Percentiles rank a stretch among this genome's conserved stretches.
phyloP scores from a whole-genome alignment of 1,140 invertebrate genomes.

The Holotrichia oblita region DNA sequence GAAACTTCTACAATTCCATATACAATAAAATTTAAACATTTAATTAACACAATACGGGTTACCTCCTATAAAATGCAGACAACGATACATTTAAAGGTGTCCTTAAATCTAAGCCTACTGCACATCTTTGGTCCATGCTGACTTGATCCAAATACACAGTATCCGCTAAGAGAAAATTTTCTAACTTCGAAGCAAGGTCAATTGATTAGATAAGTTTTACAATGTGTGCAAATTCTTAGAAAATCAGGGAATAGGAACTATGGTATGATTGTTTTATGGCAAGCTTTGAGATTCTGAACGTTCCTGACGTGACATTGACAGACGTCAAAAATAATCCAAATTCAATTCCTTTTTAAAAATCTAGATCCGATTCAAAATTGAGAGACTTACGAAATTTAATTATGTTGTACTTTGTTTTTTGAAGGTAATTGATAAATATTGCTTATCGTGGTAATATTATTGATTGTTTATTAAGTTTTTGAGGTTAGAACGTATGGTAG shows the following conservation, averaged over 20 bases:
- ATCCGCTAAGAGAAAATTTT: background rate
- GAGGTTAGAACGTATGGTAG: no score
- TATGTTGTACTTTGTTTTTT: no score
- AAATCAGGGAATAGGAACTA: background rate
- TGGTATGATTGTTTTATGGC: background rate
- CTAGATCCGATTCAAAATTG: no score
- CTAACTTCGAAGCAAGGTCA: background rate
- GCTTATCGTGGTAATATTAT: no score
- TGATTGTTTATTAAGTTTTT: no score
- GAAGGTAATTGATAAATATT: no score
- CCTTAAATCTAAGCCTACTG: slow-evolving; percentile 53
- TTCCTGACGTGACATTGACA: no score
- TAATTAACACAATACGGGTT: no score
- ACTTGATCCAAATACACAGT: background rate
- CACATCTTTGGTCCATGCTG: slow-evolving; percentile 15
- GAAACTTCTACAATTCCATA: slow-evolving; percentile 76
- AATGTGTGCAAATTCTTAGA: background rate
- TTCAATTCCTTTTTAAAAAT: no score
- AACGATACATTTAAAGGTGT: slow-evolving; percentile 60
- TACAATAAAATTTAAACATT: no score
- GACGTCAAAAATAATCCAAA: no score
- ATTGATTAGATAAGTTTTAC: background rate
- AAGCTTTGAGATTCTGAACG: background rate
- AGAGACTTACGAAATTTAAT: no score
- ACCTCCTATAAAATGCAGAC: slow-evolving; percentile 61